phyloP scores from a whole-genome alignment of 2,888 invertebrate species.

The Ligdia adustata region DNA sequence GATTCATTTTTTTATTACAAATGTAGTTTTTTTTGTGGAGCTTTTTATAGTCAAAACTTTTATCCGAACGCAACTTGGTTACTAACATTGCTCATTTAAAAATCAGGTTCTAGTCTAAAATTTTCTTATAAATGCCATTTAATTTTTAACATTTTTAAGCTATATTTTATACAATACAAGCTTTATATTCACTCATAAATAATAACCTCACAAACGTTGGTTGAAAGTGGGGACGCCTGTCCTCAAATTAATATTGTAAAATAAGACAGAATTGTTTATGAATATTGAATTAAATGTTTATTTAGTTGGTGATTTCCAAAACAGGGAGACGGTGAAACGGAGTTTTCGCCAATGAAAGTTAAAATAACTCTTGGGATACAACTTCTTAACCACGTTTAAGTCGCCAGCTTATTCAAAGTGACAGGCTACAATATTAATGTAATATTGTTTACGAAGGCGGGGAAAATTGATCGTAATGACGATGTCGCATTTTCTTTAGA shows the following conservation, averaged over 20 bases:
- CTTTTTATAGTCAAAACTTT: no score
- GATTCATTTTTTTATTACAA: no score
- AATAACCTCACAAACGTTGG: no score
- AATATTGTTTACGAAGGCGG: constrained; percentile 36
- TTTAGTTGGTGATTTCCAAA: background rate
- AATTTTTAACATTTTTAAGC: no score
- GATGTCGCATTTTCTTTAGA: constrained; percentile 63
- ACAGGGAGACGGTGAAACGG: background rate
- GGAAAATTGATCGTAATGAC: constrained; percentile 46
- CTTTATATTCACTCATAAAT: no score
- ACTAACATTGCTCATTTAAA: no score
- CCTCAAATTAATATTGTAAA: background rate
- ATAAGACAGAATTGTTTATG: background rate
- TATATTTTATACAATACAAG: no score
- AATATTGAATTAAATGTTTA: constrained; percentile 6
- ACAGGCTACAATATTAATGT: constrained; percentile 31
- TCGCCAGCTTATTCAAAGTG: constrained; percentile 24
- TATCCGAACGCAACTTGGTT: no score
- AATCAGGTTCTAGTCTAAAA: no score
- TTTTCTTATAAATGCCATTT: no score
- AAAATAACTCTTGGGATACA: constrained; percentile 13
- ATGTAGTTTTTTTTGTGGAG: no score
- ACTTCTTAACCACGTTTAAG: constrained; percentile 26
- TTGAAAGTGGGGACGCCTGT: no score
- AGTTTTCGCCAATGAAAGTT: constrained; percentile 15